Base-by-base conservation (phyloP, 2,113 vertebrate genomes). In the Myiopsitta monachus region DNA sequence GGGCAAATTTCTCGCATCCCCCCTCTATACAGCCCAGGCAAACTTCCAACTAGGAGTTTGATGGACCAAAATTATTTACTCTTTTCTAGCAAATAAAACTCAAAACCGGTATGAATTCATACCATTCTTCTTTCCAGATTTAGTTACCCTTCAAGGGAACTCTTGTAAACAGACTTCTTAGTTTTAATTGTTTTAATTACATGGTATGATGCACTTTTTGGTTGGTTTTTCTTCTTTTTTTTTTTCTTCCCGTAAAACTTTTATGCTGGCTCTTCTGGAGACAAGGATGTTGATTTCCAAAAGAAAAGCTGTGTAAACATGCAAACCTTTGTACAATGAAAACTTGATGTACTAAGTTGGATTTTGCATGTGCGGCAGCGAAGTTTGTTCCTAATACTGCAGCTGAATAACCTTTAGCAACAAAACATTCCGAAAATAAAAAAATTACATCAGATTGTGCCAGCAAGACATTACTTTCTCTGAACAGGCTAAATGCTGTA, bases 1-100 rank as follows among this genome's bases (percentile, higher is more conserved):
- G 98, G 97, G 98, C 98, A 98, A 97, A 98, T 98, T 97, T 98
- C 97, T 98, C 95, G 85, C 93, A 97, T 95, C 83, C 87, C 75
- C 82, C 75, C 94, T 83, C 88, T 66, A 76, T 86, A 91, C 90
- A 91, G 64, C 83, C 75, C 91, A 88, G 94, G 94, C 90, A 92
- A 91, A 87, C 84, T 96, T 97, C 90, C 95, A 96, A 72, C 95
- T 84, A 87, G 54, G 84, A 78, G 82, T 96, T 89, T 70, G 84
- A 90, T 90, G 87, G 90, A 94, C 64, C 67, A 80, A 88, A 94
- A 81, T 87, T 94, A 86, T 79, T 92, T 91, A 91, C 55, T 94
- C 78, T 94, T 82, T 94, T 92, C 80, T 94, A 92, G 52, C 91
- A 94, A 94, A 84, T 95, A 86, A 74, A 89, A 61, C 67, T 94